A percentile compares a stretch with the other conserved stretches of the same genome.
Evolutionary conservation across 2,113 vertebrate genomes (phyloP).

Genomic region (Mustelus asterias): DNA sequence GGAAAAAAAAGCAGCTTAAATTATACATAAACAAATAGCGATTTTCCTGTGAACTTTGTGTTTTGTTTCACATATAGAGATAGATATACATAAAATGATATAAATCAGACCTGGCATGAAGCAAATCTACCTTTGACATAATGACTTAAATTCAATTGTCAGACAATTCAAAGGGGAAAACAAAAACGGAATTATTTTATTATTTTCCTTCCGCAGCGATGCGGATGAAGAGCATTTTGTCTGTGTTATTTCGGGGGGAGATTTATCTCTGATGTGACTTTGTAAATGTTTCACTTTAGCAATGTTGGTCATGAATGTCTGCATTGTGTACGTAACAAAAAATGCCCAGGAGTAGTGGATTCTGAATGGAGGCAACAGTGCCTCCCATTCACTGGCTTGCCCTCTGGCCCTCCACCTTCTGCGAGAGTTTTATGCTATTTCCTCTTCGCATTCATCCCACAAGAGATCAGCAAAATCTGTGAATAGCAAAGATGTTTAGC

Average conservation of each 20-base stretch:
- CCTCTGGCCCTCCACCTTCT: slow-evolving; percentile 24
- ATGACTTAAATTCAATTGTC: background rate
- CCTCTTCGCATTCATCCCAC: slow-evolving; percentile 28
- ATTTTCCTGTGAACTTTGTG: background rate
- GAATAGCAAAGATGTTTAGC: slow-evolving; percentile 34
- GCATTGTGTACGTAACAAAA: slow-evolving; percentile 20
- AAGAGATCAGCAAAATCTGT: slow-evolving; percentile 26
- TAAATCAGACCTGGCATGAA: background rate
- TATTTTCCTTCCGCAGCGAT: background rate
- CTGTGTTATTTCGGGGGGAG: background rate
- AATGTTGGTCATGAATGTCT: slow-evolving; percentile 9
- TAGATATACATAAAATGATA: background rate
- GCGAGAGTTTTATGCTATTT: slow-evolving; percentile 33
- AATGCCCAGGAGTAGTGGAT: background rate
- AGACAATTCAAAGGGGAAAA: background rate
- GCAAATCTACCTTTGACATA: background rate
- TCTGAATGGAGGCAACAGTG: background rate
- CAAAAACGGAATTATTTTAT: background rate
- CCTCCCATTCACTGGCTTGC: slow-evolving; percentile 13
- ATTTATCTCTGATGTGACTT: slow-evolving; percentile 22
- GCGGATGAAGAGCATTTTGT: slow-evolving; percentile 13
- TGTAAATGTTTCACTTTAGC: slow-evolving; percentile 22
- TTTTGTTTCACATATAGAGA: background rate
- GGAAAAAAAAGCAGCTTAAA: background rate
- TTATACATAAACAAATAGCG: background rate